These are phyloP conservation scores for Solea solea DNA, from an alignment of 2,113 vertebrate species.

Conservation along the genomic window DNA sequence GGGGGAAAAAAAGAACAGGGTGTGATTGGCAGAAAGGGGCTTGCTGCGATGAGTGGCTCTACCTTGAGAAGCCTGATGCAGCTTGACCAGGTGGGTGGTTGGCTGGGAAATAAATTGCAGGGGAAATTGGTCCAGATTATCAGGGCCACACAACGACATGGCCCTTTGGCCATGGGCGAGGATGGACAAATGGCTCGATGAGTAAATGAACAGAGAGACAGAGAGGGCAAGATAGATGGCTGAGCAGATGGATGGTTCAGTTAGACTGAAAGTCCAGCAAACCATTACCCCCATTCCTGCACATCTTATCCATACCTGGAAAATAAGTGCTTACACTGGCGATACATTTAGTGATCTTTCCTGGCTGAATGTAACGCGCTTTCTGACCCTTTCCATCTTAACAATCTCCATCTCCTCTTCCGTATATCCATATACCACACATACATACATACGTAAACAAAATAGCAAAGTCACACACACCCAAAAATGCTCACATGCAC, in stretches of 20 bases:
- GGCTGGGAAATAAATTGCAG: conserved; percentile 79
- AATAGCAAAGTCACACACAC: conserved; percentile 20
- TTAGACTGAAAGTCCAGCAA: conserved; percentile 46
- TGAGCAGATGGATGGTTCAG: conserved; percentile 60
- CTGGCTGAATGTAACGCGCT: conserved; percentile 20
- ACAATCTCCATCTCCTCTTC: conserved; percentile 50
- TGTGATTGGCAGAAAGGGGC: conserved; percentile 65
- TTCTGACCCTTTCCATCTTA: conserved; percentile 48
- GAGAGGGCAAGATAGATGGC: conserved; percentile 69
- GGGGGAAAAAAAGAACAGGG: conserved; percentile 34
- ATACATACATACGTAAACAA: conserved; percentile 15
- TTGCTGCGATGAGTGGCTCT: conserved; percentile 74
- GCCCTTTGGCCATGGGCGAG: conserved; percentile 67
- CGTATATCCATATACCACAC: conserved; percentile 3
- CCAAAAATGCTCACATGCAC: conserved; percentile 34
- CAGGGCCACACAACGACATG: conserved; percentile 77
- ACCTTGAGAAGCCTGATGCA: conserved; percentile 76
- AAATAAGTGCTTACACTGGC: conserved; percentile 58
- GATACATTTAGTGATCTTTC: conserved; percentile 19
- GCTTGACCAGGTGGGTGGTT: conserved; percentile 78
- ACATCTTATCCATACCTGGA: conserved; percentile 18
- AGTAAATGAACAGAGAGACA: conserved; percentile 66
- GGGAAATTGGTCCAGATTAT: conserved; percentile 80
- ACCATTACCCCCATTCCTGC: conserved; percentile 11
- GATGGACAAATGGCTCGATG: conserved; percentile 71